A percentile compares a stretch with the other conserved stretches of the same genome.
Evolutionary conservation across 1,140 invertebrate genomes (phyloP).

Genomic region (Tenebrio molitor): DNA sequence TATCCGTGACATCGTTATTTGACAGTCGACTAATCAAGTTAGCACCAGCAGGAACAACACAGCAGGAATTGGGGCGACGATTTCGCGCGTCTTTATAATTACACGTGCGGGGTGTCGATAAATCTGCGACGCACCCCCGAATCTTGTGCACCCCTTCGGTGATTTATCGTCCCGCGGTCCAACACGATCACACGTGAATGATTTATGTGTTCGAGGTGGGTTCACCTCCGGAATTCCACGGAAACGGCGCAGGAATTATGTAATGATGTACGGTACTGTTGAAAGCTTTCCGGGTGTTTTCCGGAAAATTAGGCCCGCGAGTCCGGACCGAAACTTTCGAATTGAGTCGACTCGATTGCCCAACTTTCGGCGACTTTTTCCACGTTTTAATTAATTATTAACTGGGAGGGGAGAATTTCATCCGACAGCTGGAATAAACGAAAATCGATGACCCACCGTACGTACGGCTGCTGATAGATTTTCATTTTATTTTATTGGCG

Average conservation of each 20-base stretch:
- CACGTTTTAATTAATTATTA: no score
- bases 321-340: no score
- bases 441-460: no score
- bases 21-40: not conserved
- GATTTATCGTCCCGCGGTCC: not conserved
- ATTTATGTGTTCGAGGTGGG: not conserved
- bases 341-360: no score
- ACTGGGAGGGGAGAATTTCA: no score
- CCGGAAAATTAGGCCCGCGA: not conserved
- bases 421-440: no score
- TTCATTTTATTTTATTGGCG: no score
- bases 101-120: no score
- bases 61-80: not conserved
- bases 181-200: not conserved
- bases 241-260: not conserved
- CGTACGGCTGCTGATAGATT: no score
- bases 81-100: not conserved
- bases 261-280: not conserved
- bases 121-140: no score
- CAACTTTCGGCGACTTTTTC: no score
- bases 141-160: not conserved
- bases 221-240: no score
- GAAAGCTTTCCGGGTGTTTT: not conserved
- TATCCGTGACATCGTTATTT: not conserved
- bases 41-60: not conserved